These are phyloP conservation scores for Luscinia megarhynchos DNA, from an alignment of 2,797 vertebrate species.

Conservation along the genomic window DNA sequence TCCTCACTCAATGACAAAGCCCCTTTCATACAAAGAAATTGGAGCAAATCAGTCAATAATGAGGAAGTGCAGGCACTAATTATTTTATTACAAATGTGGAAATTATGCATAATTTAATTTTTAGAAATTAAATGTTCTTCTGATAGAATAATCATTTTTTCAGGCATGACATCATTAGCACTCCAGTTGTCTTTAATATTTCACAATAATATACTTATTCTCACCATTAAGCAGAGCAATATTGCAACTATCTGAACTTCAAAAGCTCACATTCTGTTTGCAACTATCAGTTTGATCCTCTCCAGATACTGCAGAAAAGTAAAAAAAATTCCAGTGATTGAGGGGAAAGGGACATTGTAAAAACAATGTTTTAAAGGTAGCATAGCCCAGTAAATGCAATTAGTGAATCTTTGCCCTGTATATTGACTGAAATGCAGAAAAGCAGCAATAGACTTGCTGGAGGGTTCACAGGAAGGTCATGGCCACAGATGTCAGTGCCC, in stretches of 20 bases:
- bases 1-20: constrained; percentile 17
- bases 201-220: background rate
- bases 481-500: constrained; percentile 22
- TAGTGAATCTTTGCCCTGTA: background rate
- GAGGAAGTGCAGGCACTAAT: constrained; percentile 41
- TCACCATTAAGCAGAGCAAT: background rate
- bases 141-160: constrained; percentile 35
- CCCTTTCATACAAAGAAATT: constrained; percentile 35
- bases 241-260: constrained; percentile 14
- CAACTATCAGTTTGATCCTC: constrained; percentile 27
- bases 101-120: constrained; percentile 46
- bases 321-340: fast-evolving
- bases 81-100: constrained; percentile 62
- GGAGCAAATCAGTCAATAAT: constrained; percentile 30
- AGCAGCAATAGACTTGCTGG: background rate
- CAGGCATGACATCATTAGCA: constrained; percentile 21
- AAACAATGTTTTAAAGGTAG: background rate
- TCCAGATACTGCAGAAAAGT: constrained; percentile 12
- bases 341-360: background rate
- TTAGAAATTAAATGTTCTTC: constrained; percentile 5
- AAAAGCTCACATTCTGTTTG: background rate
- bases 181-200: constrained; percentile 3
- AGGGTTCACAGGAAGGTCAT: constrained; percentile 65
- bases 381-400: background rate
- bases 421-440: background rate